Evolutionary conservation across 2,888 invertebrate species (phyloP), one percentile per base, ranked within the genome.

Genomic region (Caenorhabditis uteleia): DNA sequence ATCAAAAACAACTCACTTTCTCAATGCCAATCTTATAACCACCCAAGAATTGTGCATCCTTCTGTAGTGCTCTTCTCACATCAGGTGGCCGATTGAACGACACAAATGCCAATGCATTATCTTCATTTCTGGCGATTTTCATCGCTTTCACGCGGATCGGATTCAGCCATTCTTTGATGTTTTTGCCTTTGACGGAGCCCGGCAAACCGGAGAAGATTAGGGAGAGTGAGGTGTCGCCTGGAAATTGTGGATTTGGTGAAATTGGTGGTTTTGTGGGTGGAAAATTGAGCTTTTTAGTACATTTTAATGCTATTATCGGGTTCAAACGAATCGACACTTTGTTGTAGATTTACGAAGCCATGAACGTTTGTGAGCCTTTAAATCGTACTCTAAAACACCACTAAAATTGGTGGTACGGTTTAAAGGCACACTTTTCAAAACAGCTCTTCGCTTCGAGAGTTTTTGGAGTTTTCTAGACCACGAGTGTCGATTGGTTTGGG

Each of bases 91-190:
- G 67, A 38, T 75, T 73, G 46, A 79, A 77, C 10, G 70, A 51
- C n/a, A 81, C 72, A 43, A 81, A 71, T 2, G 77, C 75, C 6
- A 69, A 59, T 1, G 75, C 67, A 8, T 42, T 56, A 6, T 47
- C 56, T 2, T 62, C 68, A 39, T 75, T 67, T n/a, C 68, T 38
- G 0, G 62, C 57, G 18, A 78, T 61, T 56, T 72, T 72, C 67
- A 69, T 62, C 0, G 70, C 68, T 44, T 76, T 78, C n/a, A 77
- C 55, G n/a, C 76, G 51, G n/a, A 82, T 57, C 8, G 82, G 82
- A 48, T 62, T 72, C 20, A 82, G 45, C 78, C 82, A 83, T 33
- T 82, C 79, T 49, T 75, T 78, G 46, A 80, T 42, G 21, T 74
- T 75, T 25, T 69, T 79, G 42, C 61, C 73, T 42, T 80, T 80